These are phyloP conservation scores for Aphelenchoides bicaudatus DNA, from an alignment of 2,888 invertebrate genomes.

Conservation along the genomic window DNA sequence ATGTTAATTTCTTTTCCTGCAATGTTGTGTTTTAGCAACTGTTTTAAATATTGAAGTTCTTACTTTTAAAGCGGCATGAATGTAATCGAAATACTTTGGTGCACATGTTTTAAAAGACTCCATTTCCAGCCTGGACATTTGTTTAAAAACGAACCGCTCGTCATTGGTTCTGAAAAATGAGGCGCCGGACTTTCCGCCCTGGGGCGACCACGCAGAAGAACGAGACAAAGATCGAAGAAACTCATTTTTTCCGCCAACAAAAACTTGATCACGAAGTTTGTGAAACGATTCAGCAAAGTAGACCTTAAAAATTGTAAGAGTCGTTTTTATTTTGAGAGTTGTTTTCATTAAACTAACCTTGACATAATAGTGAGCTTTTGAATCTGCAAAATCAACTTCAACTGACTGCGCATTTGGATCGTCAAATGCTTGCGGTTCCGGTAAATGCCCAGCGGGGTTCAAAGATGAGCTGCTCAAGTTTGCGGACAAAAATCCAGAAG, in stretches of 20 bases:
- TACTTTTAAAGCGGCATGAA: slow-evolving; percentile 65
- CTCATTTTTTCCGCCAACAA: slow-evolving; percentile 65
- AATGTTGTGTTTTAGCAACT: no score
- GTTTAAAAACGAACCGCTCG: slow-evolving; percentile 57
- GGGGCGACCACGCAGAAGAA: slow-evolving; percentile 84
- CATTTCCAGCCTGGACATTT: slow-evolving; percentile 77
- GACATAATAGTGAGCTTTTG: slow-evolving; percentile 78
- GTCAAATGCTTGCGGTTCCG: not conserved
- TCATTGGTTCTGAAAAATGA: slow-evolving; percentile 71
- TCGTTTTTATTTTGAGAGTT: not conserved
- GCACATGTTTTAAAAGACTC: slow-evolving; percentile 88
- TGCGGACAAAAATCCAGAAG: slow-evolving; percentile 5
- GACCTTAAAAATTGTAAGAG: slow-evolving; percentile 44
- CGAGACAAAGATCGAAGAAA: slow-evolving; percentile 80
- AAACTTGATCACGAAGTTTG: slow-evolving; percentile 70
- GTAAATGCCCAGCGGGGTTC: not conserved
- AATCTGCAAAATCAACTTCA: slow-evolving; percentile 67
- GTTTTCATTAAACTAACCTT: slow-evolving; percentile 64
- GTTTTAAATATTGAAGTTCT: no score
- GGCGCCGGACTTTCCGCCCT: slow-evolving; percentile 93
- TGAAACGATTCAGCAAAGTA: slow-evolving; percentile 85
- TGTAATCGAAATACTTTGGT: slow-evolving; percentile 87
- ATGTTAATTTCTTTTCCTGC: slow-evolving; percentile 66
- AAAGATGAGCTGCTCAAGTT: slow-evolving; percentile 10
- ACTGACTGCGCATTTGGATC: slow-evolving; percentile 38